phyloP scores from a whole-genome alignment of 2,797 vertebrate species.

The Odontamblyopus lacepedii region DNA sequence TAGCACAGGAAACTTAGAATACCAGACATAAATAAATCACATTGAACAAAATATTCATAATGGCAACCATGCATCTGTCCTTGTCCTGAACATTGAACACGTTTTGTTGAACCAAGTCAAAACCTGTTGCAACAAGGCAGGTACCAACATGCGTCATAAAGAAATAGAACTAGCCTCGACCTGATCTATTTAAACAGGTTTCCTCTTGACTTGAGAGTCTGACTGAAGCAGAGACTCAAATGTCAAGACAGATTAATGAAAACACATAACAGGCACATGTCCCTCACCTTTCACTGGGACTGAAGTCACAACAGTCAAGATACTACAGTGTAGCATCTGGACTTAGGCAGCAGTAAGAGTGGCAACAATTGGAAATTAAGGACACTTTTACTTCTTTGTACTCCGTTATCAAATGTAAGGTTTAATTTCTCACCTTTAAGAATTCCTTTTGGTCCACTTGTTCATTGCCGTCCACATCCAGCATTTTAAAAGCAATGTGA shows the following conservation, averaged over 20 bases:
- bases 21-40: constrained; percentile 1
- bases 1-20: neutral
- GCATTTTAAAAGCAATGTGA: constrained; percentile 97
- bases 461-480: constrained; percentile 93
- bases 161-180: constrained; percentile 7
- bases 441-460: constrained; percentile 97
- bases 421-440: constrained; percentile 82
- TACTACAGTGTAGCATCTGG: constrained; percentile 39
- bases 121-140: constrained; percentile 26
- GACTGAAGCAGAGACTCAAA: constrained; percentile 5
- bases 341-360: constrained; percentile 59
- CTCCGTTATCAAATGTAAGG: neutral
- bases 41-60: constrained; percentile 12
- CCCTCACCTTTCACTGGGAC: constrained; percentile 58
- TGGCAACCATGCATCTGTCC: constrained; percentile 37
- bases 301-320: constrained; percentile 43
- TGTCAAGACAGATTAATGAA: constrained; percentile 31
- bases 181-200: constrained; percentile 20
- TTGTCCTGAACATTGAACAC: neutral
- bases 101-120: constrained; percentile 24
- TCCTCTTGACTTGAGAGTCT: constrained; percentile 11
- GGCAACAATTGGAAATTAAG: constrained; percentile 40
- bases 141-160: constrained; percentile 51
- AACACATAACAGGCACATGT: constrained; percentile 39
- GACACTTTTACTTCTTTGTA: neutral